Evolutionary conservation across 2,888 invertebrate species (phyloP), one percentile per base, ranked within the genome.

Genomic region (Crossocerus cetratus): DNA sequence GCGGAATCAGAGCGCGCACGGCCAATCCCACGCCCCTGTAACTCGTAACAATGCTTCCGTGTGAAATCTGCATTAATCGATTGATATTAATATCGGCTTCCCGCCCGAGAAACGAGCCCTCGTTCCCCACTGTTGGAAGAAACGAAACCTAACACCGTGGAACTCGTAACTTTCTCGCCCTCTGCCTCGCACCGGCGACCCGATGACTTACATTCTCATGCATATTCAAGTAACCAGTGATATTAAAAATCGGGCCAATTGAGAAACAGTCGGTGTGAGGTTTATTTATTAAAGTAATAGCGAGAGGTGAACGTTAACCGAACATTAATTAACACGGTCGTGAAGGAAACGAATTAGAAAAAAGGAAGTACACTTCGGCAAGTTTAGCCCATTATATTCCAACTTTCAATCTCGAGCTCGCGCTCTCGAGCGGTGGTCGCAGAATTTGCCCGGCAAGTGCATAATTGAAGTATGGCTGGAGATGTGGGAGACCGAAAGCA

Each of bases 291-390:
- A 74, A 72, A 70, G 72, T 70, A 45, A 42, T 44, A n/a, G n/a
- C 61, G 14, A 13, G 45, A 21, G 21, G 43, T 13, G 5, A 21
- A 69, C 32, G 45, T 22, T 53, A 43, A 11, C 13, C 57, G 11
- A 20, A 69, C 53, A 59, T 76, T 77, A 76, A 77, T 77, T 77
- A 77, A 76, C 70, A 65, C 69, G 72, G 66, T 72, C 76, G 72
- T 62, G 65, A 69, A 77, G 11, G 32, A 32, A 11, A 1, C 32
- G 5, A 32, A 3, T 11, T 1, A 8, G 5, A 32, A 32, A 32
- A 32, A 32, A 11, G 11, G 11, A 32, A 32, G 32, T 32, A 4
- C 32, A 32, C 32, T 32, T 32, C 5, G 32, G 32, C 32, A 32
- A 32, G 8, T 32, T 32, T 32, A 32, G 11, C 32, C 32, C 32